Percentiles rank a stretch among this genome's conserved stretches.
These are phyloP conservation scores for Dynastes tityus DNA, from an alignment of 2,888 invertebrate genomes.

Conservation along the genomic window DNA sequence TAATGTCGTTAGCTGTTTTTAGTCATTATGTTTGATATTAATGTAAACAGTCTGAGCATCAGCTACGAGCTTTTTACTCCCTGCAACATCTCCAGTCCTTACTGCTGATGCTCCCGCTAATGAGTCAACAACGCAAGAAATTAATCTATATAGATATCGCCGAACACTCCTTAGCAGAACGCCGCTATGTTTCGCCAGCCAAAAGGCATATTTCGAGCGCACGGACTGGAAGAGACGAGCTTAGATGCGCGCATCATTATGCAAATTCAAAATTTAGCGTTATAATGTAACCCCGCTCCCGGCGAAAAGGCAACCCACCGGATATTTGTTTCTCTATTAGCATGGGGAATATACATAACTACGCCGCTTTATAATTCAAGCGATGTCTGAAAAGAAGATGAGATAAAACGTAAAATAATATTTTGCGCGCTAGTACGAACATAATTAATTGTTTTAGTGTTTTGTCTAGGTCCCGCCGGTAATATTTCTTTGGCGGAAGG, in stretches of 20 bases:
- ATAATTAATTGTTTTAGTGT: constrained; percentile 44
- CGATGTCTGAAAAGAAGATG: constrained; percentile 28
- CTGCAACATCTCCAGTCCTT: not conserved
- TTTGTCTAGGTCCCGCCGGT: constrained; percentile 32
- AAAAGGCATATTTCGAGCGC: not conserved
- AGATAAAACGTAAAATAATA: constrained; percentile 46
- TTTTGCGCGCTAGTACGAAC: not conserved
- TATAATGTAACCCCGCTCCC: constrained; percentile 2
- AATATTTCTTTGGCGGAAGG: constrained; percentile 28
- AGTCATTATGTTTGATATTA: constrained; percentile 20
- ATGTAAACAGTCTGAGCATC: constrained; percentile 6
- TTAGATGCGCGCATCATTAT: constrained; percentile 23
- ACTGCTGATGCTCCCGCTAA: constrained; percentile 24
- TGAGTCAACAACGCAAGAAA: constrained; percentile 42
- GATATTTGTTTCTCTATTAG: constrained; percentile 46
- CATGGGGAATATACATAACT: constrained; percentile 30
- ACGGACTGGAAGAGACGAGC: not conserved
- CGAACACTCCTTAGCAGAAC: constrained; percentile 1
- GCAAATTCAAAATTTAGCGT: constrained; percentile 23
- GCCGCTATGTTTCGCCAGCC: not conserved
- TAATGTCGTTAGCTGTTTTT: constrained; percentile 31
- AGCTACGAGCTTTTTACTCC: constrained; percentile 19
- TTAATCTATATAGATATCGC: constrained; percentile 40
- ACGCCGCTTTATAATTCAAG: constrained; percentile 25
- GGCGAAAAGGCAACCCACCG: not conserved